Base-by-base conservation (phyloP, 2,888 invertebrate species). In the Neocrepidodera transversa region DNA sequence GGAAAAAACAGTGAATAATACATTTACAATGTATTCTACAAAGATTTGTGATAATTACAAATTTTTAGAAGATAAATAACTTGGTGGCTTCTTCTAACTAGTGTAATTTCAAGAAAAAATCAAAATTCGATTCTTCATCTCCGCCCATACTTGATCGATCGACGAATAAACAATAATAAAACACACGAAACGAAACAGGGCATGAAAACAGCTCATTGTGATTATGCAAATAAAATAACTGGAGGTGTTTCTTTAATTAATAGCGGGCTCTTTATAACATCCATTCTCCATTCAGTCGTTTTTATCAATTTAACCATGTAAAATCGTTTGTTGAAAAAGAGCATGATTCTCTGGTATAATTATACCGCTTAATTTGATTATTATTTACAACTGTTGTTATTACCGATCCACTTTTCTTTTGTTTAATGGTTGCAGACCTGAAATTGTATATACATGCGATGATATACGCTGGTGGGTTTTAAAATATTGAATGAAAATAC, bases 311-410 rank as follows among this genome's bases (percentile, higher is more conserved):
- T 45, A 45, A 26, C 45, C 26, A 26, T 45, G 45, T 14, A 45
- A 26, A 45, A 45, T 45, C 45, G 45, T 28, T 28, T 28, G 45
- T 18, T 45, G n/a, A 28, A 45, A 45, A 45, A 28, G 28, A 28
- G 45, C 28, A 14, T 45, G 10, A 16, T 23, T 4, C 38, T 36
- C 51, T 51, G n/a, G 23, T 51, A 17, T 38, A 51, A 38, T 51
- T 38, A 51, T 30, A 7, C 6, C 26, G 26, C 40, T 51, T n/a
- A 51, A 51, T 51, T 51, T 30, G 38, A 51, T 51, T 51, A 51
- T 40, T 51, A 51, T 51, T 51, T 51, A 51, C 51, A 40, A 38
- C 51, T 51, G 51, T 51, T 38, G 23, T 36, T 48, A 28, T 26
- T 30, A 47, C n/a, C n/a, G n/a, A n/a, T n/a, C n/a, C n/a, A n/a